Base-by-base conservation (phyloP, 2,888 invertebrate genomes). In the Melanophora roralis region DNA sequence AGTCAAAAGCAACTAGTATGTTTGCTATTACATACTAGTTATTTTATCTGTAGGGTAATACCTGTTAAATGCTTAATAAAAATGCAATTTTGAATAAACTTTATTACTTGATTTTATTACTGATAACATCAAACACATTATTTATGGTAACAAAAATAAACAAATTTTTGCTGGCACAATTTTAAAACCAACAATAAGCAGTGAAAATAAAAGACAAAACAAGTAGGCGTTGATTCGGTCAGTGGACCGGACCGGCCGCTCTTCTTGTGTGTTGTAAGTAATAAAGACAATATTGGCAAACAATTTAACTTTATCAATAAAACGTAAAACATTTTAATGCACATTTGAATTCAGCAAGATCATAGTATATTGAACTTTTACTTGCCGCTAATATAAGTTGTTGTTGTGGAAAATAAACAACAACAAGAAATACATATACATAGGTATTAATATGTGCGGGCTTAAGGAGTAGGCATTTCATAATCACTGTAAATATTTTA, bases 221-320 rank as follows among this genome's bases (percentile, higher is more conserved):
- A 59, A 38, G 23, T 40, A 40, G 57, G 57, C 23, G 57, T 40
- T 34, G 7, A 16, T 12, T 12, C 27, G 27, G 6, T 27, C 27
- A 27, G 1, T 45, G 36, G 43, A 2, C 6, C 51, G 27, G 6
- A 23, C 8, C 21, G 21, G 7, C 27, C 6, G 8, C 23, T 49
- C n/a, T 40, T 40, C 11, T 23, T 67, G 32, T 23, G n/a, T 6
- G 6, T 49, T 49, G 57, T 38, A 47, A 19, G 16, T 38, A 27
- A 49, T 36, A 27, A 59, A 36, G 57, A 3, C 3, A 45, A 57
- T 36, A 59, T 55, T 34, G 21, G 40, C 38, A 49, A 12, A 49
- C 27, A 57, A 71, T 40, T 71, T n/a, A 12, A 47, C 16, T 47
- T 59, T 34, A 47, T 47, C 14, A 60, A 60, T 60, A 32, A 53